Evolutionary conservation across 2,113 vertebrate genomes (phyloP).

Genomic region (Verasper variegatus): DNA sequence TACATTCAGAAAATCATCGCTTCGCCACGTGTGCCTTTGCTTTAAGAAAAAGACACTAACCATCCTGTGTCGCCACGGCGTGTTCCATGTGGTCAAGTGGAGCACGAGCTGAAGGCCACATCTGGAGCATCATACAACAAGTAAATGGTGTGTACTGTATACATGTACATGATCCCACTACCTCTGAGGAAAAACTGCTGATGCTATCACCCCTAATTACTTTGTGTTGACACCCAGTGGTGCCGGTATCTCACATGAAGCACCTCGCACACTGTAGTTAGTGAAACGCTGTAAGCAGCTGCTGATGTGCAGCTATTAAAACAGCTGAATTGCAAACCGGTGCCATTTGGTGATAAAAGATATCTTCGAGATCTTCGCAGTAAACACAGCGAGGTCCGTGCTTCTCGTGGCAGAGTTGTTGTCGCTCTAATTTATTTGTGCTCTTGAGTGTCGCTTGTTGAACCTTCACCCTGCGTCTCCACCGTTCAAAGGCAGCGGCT

Average conservation of each 20-base stretch:
- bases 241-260: constrained; percentile 7
- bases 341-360: background rate
- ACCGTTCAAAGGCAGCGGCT: background rate
- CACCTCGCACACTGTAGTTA: constrained; percentile 11
- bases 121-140: constrained; percentile 63
- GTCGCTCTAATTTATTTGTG: background rate
- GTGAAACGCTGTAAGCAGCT: constrained; percentile 14
- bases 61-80: background rate
- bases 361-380: background rate
- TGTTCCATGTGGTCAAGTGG: constrained; percentile 46
- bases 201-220: constrained; percentile 48
- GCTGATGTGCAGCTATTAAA: constrained; percentile 37
- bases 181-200: constrained; percentile 37
- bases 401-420: background rate
- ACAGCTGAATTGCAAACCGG: constrained; percentile 1
- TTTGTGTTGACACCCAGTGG: constrained; percentile 31
- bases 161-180: constrained; percentile 16
- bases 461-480: background rate
- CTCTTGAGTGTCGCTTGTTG: background rate
- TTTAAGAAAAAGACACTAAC: constrained; percentile 9
- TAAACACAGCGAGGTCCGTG: background rate
- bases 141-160: constrained; percentile 18
- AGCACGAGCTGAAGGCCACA: constrained; percentile 48
- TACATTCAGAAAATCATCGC: constrained; percentile 33
- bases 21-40: background rate